Evolutionary conservation across 1,140 invertebrate genomes (phyloP), one percentile per base, ranked within the genome.

Genomic region (Achatina immaculata): DNA sequence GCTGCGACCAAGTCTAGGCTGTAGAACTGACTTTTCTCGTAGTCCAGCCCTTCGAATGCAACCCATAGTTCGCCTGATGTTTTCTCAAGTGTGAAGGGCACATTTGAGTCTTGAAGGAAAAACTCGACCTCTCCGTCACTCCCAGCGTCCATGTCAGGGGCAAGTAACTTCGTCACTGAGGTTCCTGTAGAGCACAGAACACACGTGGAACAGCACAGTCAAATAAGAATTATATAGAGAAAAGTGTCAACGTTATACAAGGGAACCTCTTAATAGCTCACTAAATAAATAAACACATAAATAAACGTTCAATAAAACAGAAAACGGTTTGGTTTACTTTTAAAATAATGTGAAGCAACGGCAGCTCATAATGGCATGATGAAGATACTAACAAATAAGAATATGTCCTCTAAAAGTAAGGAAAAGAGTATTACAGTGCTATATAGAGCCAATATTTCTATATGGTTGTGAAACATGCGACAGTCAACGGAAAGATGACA

Each of bases 111-210:
- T 34, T 66, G 55, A 28, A 81, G 72, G 1, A 14, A n/a, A 48
- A 73, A 82, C 16, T 31, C 40, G 16, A 82, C 68, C 16, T 24
- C 0, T 9, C 81, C 81, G 69, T 82, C 81, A 28, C 43, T 36
- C 0, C 81, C 81, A 11, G 38, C 7, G 55, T 82, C 81, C 1
- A 19, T 43, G 42, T 82, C 81, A 65, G n/a, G 43, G 1, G 76
- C 75, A 36, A 36, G 36, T 2, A 82, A 38, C n/a, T 40, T 78
- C n/a, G 58, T 45, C 21, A 82, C 40, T 1, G 43, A 55, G 0
- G 68, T 82, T 9, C 81, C 81, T 78, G 40, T 1, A 21, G 36
- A n/a, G 34, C 7, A 58, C 38, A 31, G 24, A 31, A 36, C 48
- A n/a, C n/a, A 34, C 14, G 31, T 16, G 9, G 28, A 31, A 28